Evolutionary conservation across 2,797 vertebrate species (phyloP).

Genomic region (Pseudomugil tenellus): DNA sequence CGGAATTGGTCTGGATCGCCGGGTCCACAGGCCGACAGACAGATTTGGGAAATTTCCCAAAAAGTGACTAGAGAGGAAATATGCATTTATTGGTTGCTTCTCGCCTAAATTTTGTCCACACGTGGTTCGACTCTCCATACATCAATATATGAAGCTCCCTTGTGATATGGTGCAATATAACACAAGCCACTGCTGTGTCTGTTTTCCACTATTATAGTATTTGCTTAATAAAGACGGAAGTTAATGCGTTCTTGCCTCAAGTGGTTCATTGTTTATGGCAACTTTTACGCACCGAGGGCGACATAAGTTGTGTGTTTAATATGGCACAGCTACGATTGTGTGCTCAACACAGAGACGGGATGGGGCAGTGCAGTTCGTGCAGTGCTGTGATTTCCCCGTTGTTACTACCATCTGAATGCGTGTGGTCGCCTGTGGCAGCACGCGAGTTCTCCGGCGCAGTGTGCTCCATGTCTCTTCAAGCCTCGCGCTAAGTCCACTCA

Average conservation of each 20-base stretch:
- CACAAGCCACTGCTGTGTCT: not conserved
- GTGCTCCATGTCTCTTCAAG: conserved; percentile 16
- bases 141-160: not conserved
- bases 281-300: conserved; percentile 52
- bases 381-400: conserved; percentile 54
- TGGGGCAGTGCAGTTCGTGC: conserved; percentile 28
- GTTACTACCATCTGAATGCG: conserved; percentile 57
- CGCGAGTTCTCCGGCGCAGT: conserved; percentile 22
- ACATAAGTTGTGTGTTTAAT: conserved; percentile 4
- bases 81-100: conserved; percentile 32
- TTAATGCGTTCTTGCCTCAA: not conserved
- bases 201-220: not conserved
- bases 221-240: not conserved
- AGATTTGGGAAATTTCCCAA: conserved; percentile 69
- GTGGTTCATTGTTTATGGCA: not conserved
- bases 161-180: not conserved
- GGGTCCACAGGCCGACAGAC: conserved; percentile 85
- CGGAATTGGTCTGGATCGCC: conserved; percentile 88
- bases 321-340: not conserved
- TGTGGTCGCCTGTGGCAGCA: conserved; percentile 67
- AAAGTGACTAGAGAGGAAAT: not conserved
- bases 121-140: conserved; percentile 42
- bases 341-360: conserved; percentile 18
- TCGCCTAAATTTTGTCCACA: conserved; percentile 46
- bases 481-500: conserved; percentile 32